Base-by-base conservation (phyloP, 2,888 invertebrate genomes). In the Shargacucullia verbasci region DNA sequence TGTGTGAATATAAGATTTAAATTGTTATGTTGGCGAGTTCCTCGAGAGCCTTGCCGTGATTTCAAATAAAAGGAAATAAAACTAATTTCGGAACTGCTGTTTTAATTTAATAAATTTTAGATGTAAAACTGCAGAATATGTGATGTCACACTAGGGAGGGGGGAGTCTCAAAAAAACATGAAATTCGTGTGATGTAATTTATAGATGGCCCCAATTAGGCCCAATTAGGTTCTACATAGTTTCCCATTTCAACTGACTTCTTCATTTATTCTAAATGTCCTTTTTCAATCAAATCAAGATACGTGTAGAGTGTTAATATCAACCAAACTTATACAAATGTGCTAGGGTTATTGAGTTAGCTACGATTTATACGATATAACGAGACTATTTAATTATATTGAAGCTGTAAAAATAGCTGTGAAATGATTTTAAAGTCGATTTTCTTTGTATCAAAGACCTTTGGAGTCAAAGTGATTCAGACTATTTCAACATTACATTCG, bases 361-460 rank as follows among this genome's bases (percentile, higher is more conserved):
- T 47, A 52, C 37, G 54, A 59, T 59, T 73, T 71, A 65, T 70
- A 54, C 52, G 46, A 68, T 57, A 48, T 31, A 61, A 50, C 41
- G 33, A 10, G 39, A 43, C 45, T 62, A 52, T 63, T 70, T 39
- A n/a, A n/a, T n/a, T 37, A 48, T 50, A 57, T 60, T 57, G 38
- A 52, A 38, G 38, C 15, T 31, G 33, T 29, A 43, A 43, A 27
- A 37, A 45, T 57, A 13, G 35, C 31, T 39, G 33, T 12, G 14
- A 43, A 73, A 70, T 49, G 41, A 27, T 41, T 59, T 50, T 39
- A 15, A 56, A 56, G 66, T 53, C 40, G 25, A 13, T 43, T 59
- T 52, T 37, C 20, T 9, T 60, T 40, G 13, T 59, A 38, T 57
- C 43, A 40, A 15, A 15, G 4, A 7, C 13, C 13, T 6, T 66